phyloP scores from a whole-genome alignment of 1,140 invertebrate genomes.

The Drosophila nigrodunni region DNA sequence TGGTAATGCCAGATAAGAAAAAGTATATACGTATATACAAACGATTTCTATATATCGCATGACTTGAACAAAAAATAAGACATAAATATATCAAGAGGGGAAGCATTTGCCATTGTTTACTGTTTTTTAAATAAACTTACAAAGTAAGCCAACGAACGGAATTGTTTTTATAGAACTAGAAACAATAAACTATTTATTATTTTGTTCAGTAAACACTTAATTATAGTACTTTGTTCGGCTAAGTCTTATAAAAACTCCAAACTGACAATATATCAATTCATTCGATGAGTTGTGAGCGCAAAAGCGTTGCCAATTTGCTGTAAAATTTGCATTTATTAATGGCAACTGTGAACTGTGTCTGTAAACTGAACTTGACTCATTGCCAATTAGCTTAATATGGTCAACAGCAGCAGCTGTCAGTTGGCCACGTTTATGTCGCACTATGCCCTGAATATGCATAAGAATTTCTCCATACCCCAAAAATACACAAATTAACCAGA shows the following conservation, averaged over 20 bases:
- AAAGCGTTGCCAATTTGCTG: constrained; percentile 22
- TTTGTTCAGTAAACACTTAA: no score
- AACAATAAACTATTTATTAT: constrained; percentile 13
- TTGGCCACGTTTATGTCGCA: constrained; percentile 26
- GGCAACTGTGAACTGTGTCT: constrained; percentile 35
- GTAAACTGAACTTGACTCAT: constrained; percentile 43
- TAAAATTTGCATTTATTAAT: constrained; percentile 38
- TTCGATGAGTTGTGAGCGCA: not conserved
- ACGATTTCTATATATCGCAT: constrained; percentile 17
- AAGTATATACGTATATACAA: constrained; percentile 3
- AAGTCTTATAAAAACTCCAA: no score
- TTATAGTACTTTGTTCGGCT: no score
- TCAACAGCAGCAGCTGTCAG: constrained; percentile 39
- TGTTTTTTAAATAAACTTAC: constrained; percentile 17
- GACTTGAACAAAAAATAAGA: constrained; percentile 13
- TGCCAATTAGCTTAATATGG: constrained; percentile 51
- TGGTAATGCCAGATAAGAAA: constrained; percentile 28
- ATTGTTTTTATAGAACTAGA: not conserved
- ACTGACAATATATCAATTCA: not conserved
- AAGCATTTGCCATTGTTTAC: constrained; percentile 26
- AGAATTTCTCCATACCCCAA: constrained; percentile 28
- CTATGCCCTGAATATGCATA: constrained; percentile 30
- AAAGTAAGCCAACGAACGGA: constrained; percentile 18
- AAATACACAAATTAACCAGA: constrained; percentile 1
- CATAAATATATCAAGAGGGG: constrained; percentile 6